Percentiles rank a stretch among this genome's conserved stretches.
These are phyloP conservation scores for Mizuhopecten yessoensis DNA, from an alignment of 1,140 invertebrate genomes.

Conservation along the genomic window DNA sequence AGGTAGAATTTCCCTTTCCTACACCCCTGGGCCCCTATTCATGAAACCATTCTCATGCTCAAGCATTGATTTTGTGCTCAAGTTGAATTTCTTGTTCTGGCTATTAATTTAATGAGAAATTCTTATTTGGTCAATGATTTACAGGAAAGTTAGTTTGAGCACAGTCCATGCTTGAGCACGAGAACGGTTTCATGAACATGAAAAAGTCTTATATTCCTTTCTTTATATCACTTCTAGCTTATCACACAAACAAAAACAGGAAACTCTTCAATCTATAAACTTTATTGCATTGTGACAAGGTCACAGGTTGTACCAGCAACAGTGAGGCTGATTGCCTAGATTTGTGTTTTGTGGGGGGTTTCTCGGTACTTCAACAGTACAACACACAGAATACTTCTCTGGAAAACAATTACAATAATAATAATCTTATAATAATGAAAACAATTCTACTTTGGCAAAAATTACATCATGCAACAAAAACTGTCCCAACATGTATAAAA, in stretches of 20 bases:
- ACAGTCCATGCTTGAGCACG: no score
- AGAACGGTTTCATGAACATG: no score
- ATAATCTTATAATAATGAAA: slow-evolving; percentile 30
- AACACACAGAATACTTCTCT: slow-evolving; percentile 13
- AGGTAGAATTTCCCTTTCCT: no score
- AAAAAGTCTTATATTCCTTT: no score
- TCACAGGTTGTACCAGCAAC: slow-evolving; percentile 31
- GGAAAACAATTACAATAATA: slow-evolving; percentile 30
- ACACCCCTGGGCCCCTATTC: no score
- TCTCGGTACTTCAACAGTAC: slow-evolving; percentile 2
- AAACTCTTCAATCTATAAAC: background rate
- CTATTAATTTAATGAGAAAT: no score
- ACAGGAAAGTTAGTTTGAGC: no score
- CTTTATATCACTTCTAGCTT: no score
- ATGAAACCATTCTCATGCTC: no score
- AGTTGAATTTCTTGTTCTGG: no score
- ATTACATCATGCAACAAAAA: slow-evolving; percentile 7
- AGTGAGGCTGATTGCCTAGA: slow-evolving; percentile 37
- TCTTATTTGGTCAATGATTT: no score
- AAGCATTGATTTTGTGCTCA: no score
- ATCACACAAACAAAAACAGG: background rate
- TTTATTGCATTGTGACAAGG: slow-evolving; percentile 30
- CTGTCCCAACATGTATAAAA: background rate
- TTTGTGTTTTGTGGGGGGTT: background rate
- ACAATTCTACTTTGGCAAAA: slow-evolving; percentile 34